These are phyloP conservation scores for Apodemia mormo DNA, from an alignment of 2,888 invertebrate species.

Conservation along the genomic window DNA sequence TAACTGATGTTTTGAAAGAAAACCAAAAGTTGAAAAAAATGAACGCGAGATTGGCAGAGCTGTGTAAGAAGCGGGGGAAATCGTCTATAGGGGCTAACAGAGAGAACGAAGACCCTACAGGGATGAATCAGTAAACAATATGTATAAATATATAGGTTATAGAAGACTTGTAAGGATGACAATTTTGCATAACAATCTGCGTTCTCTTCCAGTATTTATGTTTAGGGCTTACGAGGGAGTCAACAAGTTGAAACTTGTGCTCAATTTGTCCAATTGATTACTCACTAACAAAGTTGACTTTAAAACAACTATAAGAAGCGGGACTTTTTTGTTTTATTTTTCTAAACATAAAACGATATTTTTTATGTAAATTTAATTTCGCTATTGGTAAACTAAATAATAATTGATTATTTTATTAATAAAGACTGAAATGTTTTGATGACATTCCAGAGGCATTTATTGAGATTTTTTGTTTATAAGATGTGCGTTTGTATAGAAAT, in stretches of 20 bases:
- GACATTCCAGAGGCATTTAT: constrained; percentile 61
- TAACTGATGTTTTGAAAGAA: constrained; percentile 71
- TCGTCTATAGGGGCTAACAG: constrained; percentile 48
- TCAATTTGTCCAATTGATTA: neutral
- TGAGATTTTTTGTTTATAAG: constrained; percentile 23
- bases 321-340: constrained; percentile 31
- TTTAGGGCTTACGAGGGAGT: neutral
- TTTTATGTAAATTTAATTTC: constrained; percentile 37
- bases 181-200: neutral
- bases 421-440: constrained; percentile 49
- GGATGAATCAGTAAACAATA: constrained; percentile 14
- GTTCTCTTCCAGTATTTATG: neutral
- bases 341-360: constrained; percentile 31
- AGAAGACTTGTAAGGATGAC: neutral
- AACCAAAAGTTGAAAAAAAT: constrained; percentile 76
- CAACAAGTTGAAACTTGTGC: neutral
- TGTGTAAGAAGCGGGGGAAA: constrained; percentile 73
- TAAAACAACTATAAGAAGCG: constrained; percentile 26
- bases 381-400: constrained; percentile 9
- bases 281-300: neutral
- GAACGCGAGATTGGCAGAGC: constrained; percentile 63
- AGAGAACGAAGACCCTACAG: constrained; percentile 61
- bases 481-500: neutral
- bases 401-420: constrained; percentile 21
- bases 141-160: neutral